phyloP scores from a whole-genome alignment of 2,888 invertebrate genomes.

The Dasypogon diadema region DNA sequence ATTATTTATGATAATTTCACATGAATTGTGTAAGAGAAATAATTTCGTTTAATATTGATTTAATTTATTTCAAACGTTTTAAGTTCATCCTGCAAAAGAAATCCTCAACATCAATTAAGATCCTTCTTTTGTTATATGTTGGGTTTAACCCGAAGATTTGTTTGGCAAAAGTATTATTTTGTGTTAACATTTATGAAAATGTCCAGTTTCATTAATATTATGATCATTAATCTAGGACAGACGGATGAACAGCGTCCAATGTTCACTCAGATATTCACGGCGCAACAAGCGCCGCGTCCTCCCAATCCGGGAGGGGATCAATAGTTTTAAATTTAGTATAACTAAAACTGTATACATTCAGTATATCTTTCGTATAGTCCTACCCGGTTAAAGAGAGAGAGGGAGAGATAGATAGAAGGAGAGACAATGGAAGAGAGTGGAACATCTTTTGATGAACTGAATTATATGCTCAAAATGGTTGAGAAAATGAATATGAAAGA shows the following conservation, averaged over 20 bases:
- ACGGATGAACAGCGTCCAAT: slow-evolving; percentile 54
- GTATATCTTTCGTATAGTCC: background rate
- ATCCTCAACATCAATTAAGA: background rate
- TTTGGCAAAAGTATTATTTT: slow-evolving; percentile 29
- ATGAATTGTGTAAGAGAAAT: background rate
- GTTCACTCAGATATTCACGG: slow-evolving; percentile 56
- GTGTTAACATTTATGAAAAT: background rate
- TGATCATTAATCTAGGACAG: slow-evolving; percentile 50
- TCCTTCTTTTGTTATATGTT: background rate
- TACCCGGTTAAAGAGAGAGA: slow-evolving; percentile 24
- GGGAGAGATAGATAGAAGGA: background rate
- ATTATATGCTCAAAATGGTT: slow-evolving; percentile 29
- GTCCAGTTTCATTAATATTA: background rate
- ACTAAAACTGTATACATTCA: background rate
- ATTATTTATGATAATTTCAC: background rate
- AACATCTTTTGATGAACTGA: background rate
- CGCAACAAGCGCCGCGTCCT: slow-evolving; percentile 49
- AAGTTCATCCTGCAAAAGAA: slow-evolving; percentile 24
- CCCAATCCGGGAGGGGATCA: slow-evolving; percentile 47
- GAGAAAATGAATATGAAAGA: slow-evolving; percentile 10
- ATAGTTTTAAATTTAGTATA: slow-evolving; percentile 19
- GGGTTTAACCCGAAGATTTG: slow-evolving; percentile 21
- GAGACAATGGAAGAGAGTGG: background rate
- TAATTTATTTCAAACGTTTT: slow-evolving; percentile 11
- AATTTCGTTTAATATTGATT: slow-evolving; percentile 9